Evolutionary conservation across 2,113 vertebrate genomes (phyloP).

Genomic region (pig (Sus scrofa)): DNA sequence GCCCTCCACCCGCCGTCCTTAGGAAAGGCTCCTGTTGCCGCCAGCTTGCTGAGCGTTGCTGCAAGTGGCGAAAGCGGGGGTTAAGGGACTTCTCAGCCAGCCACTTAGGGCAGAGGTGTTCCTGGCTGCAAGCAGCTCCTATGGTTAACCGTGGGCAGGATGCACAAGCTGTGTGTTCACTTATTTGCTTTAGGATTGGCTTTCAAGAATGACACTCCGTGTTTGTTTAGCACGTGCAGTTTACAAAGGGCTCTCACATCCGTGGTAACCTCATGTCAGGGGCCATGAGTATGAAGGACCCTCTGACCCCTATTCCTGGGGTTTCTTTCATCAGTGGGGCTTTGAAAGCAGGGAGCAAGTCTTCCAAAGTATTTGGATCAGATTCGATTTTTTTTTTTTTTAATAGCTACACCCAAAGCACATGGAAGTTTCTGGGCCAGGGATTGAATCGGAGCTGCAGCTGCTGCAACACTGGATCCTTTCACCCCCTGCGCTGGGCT

Average conservation of each 20-base stretch:
- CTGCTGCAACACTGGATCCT: too few species aligned
- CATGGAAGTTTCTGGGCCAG: too few species aligned
- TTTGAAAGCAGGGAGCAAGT: not conserved
- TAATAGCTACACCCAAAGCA: too few species aligned
- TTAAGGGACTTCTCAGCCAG: not conserved
- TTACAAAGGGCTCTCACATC: not conserved
- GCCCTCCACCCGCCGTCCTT: not conserved
- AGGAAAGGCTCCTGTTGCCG: not conserved
- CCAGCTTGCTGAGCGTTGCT: not conserved
- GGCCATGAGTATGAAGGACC: not conserved
- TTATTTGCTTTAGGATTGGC: not conserved
- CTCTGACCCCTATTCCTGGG: not conserved
- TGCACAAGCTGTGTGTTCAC: not conserved
- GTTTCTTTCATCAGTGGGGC: not conserved
- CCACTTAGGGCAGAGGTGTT: not conserved
- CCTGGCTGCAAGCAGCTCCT: not conserved
- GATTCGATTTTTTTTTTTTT: not conserved
- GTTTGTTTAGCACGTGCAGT: not conserved
- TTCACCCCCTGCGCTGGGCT: too few species aligned
- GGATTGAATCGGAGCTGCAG: too few species aligned
- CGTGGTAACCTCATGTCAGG: accelerated
- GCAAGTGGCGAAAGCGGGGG: too few species aligned
- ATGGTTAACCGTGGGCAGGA: not conserved
- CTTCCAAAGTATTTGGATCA: not conserved
- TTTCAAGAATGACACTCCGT: not conserved